These are phyloP conservation scores for Rhinophrynus dorsalis DNA, from an alignment of 2,797 vertebrate species.

Conservation along the genomic window DNA sequence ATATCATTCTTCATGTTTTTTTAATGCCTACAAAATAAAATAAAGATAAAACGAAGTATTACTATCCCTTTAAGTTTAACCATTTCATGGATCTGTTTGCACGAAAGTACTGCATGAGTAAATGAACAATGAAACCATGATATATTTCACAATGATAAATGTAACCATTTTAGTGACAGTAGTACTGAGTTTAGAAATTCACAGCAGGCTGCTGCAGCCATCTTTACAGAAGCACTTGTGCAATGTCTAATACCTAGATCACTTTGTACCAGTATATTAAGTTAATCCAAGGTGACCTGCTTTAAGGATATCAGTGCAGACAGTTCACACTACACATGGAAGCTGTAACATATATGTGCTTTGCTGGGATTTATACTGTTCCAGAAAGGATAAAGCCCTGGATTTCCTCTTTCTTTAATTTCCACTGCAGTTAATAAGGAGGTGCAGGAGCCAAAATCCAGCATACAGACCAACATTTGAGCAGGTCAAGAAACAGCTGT, in stretches of 20 bases:
- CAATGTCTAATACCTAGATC: slow-evolving; percentile 36
- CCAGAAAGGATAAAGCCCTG: slow-evolving; percentile 9
- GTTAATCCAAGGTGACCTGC: slow-evolving; percentile 46
- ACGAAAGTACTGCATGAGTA: too few relatives aligned
- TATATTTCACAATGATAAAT: too few relatives aligned
- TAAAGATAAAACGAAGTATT: too few relatives aligned
- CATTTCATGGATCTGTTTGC: too few relatives aligned
- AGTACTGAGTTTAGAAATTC: too few relatives aligned
- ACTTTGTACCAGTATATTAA: slow-evolving; percentile 41
- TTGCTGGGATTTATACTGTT: slow-evolving; percentile 19
- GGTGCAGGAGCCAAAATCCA: slow-evolving; percentile 75
- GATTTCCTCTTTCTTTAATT: slow-evolving; percentile 46
- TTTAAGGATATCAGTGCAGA: slow-evolving; percentile 10
- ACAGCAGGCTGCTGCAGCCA: neutral
- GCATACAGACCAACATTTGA: slow-evolving; percentile 79
- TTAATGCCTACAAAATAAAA: too few relatives aligned
- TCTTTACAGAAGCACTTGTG: slow-evolving; percentile 11
- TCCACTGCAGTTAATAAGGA: slow-evolving; percentile 72
- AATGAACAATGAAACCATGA: too few relatives aligned
- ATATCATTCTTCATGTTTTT: too few relatives aligned
- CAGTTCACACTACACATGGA: slow-evolving; percentile 20
- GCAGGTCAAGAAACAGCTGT: slow-evolving; percentile 80
- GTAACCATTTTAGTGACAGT: too few relatives aligned
- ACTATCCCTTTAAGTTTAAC: too few relatives aligned
- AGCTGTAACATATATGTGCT: slow-evolving; percentile 31